phyloP scores from a whole-genome alignment of 2,888 invertebrate species.

The Drosophila kambysellisi region DNA sequence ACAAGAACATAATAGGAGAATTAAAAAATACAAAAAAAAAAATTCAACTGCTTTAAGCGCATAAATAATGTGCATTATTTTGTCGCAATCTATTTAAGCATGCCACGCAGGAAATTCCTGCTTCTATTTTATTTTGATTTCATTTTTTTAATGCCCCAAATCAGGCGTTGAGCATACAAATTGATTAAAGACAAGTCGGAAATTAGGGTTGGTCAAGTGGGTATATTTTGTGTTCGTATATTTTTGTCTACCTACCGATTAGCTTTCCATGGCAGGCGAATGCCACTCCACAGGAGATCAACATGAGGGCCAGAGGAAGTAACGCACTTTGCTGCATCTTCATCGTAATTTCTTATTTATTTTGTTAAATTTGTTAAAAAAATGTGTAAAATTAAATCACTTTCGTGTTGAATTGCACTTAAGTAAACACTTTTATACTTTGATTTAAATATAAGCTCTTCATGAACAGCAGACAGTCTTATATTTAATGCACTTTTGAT shows the following conservation, averaged over 20 bases:
- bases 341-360: slow-evolving; percentile 29
- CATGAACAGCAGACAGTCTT: slow-evolving; percentile 74
- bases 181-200: background rate
- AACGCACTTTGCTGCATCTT: slow-evolving; percentile 70
- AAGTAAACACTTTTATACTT: slow-evolving; percentile 35
- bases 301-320: slow-evolving; percentile 63
- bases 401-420: slow-evolving; percentile 34
- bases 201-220: slow-evolving; percentile 40
- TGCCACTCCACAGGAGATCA: slow-evolving; percentile 75
- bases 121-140: slow-evolving; percentile 22
- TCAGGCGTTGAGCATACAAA: slow-evolving; percentile 57
- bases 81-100: slow-evolving; percentile 44
- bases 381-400: slow-evolving; percentile 14
- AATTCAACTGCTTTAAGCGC: background rate
- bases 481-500: slow-evolving; percentile 60
- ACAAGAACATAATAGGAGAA: slow-evolving; percentile 11
- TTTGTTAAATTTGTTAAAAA: background rate
- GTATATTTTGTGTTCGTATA: background rate
- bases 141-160: slow-evolving; percentile 45
- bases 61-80: slow-evolving; percentile 15
- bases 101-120: slow-evolving; percentile 29
- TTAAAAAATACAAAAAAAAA: slow-evolving; percentile 1
- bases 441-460: slow-evolving; percentile 68
- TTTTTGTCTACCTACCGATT: slow-evolving; percentile 75
- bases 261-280: slow-evolving; percentile 82